Base-by-base conservation (phyloP, 2,888 invertebrate genomes). In the Nezara viridula region DNA sequence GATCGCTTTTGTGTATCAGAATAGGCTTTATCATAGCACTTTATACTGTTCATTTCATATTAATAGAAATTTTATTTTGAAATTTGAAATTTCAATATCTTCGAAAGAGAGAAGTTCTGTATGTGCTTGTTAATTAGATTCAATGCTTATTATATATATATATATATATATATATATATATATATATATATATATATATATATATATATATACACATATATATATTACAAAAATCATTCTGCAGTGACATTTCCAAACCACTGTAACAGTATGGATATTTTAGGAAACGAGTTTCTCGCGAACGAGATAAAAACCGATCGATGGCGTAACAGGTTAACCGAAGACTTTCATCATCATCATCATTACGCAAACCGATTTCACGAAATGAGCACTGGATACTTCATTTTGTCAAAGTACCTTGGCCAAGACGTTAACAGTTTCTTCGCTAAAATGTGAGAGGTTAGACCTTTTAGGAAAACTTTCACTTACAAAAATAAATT, bases 401-500 rank as follows among this genome's bases (percentile, higher is more conserved):
- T 66, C 5, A 66, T 66, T 27, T 32, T 7, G 66, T 32, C 66
- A 3, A 66, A 66, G 66, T 32, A 32, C 27, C 27, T 32, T 16
- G 0, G n/a, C 55, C n/a, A 32, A 2, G 6, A n/a, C 27, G 60
- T 4, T 27, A 27, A 66, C 27, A 16, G 16, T 9, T 55, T 55
- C 24, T 55, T 55, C 7, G 66, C 4, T 66, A 32, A 66, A 66
- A 66, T 27, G 66, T 66, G 32, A 66, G 32, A 32, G 66, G 66
- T 66, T 66, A 66, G 66, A 66, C 66, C 66, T 66, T 66, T 66
- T 32, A 66, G 7, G 5, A 14, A n/a, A 32, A 66, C 66, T 66
- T 66, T 66, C 66, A 27, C 66, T 66, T 16, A 66, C 32, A 16
- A 66, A 66, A 66, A 66, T 66, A 66, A 66, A 66, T 66, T 66